phyloP scores from a whole-genome alignment of 2,797 vertebrate species.

The Erithacus rubecula region DNA sequence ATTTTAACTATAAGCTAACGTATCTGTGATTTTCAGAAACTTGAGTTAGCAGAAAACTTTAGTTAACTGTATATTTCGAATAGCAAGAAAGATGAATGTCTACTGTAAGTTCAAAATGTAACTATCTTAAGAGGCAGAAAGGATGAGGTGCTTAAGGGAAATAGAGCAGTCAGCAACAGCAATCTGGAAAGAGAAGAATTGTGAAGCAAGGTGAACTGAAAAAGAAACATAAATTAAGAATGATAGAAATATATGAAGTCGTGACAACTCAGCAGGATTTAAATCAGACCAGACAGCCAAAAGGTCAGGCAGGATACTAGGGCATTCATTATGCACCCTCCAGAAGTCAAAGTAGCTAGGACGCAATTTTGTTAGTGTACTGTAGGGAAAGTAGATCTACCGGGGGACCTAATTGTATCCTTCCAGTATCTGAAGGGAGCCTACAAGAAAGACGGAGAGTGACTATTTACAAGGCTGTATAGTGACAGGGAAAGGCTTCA shows the following conservation, averaged over 20 bases:
- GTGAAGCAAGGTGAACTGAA: neutral
- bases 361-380: neutral
- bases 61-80: neutral
- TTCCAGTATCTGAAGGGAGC: neutral
- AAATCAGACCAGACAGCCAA: neutral
- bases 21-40: neutral
- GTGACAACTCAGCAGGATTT: neutral
- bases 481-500: neutral
- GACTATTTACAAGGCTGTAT: neutral
- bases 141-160: neutral
- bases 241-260: neutral
- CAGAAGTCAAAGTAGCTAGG: accelerated
- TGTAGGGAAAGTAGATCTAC: neutral
- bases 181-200: neutral
- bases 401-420: neutral
- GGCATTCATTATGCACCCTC: neutral
- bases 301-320: neutral
- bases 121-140: neutral
- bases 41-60: neutral
- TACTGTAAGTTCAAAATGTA: neutral
- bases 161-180: neutral
- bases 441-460: neutral
- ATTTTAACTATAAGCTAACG: neutral
- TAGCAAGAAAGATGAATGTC: neutral
- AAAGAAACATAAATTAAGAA: neutral